Evolutionary conservation across 92 coral and sea anemone species (phyloP), one percentile per base, ranked within the genome.

Genomic region (Anthopleura xanthogrammica): DNA sequence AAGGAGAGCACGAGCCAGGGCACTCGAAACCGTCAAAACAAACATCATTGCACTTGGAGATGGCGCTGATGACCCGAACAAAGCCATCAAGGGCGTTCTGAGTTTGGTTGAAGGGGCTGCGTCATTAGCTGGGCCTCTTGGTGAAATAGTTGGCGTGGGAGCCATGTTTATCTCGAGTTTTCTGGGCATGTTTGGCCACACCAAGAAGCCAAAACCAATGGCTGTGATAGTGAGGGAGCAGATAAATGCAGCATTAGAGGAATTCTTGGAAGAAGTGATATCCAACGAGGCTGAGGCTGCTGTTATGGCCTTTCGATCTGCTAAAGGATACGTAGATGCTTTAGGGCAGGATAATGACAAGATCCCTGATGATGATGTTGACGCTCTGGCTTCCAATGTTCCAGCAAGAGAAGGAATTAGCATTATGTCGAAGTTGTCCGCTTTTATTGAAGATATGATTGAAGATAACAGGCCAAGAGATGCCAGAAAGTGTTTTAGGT

Each of bases 141-240:
- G 83, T 50, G 41, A 43, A 43, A 1, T 55, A 22, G 86, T 54
- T n/a, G 41, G 48, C 36, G 54, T 58, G 24, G 86, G 39, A 19
- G 24, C 75, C 20, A 76, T 52, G 40, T 77, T 83, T 52, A n/a
- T 83, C 23, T 75, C 82, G 40, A 79, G 86, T 13, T 75, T 75
- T 20, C 72, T 83, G 36, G 41, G 86, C 76, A 40, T 83, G 36
- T 83, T 83, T 73, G 86, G 86, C 60, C 75, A 73, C 24, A 82
- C 83, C 4, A 41, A 60, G 39, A 75, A 76, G 6, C 86, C 57
- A 7, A 83, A 75, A 24, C 43, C 86, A 13, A 66, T 83, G 12
- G 83, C 83, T 16, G 86, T 48, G 46, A 39, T 83, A 39, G 86
- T 83, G 70, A 52, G 83, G 16, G 86, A 83, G n/a, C 84, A 83